phyloP scores from a whole-genome alignment of 2,797 vertebrate species.

The Anolis apletophallus region DNA sequence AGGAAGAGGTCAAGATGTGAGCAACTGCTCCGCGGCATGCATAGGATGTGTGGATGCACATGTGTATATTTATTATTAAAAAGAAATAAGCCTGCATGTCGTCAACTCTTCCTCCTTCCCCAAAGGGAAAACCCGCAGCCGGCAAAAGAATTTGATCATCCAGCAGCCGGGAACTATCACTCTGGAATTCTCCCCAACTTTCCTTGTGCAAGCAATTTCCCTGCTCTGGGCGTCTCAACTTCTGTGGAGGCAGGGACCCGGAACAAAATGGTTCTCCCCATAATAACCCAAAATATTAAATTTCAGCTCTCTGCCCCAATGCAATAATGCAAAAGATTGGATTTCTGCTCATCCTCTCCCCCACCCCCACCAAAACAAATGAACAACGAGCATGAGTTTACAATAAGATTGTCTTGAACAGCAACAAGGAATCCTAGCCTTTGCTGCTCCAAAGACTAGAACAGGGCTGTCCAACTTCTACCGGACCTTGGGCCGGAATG shows the following conservation, averaged over 20 bases:
- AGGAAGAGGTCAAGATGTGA: not conserved
- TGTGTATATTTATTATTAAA: not conserved
- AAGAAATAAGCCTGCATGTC: not conserved
- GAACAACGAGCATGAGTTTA: conserved; percentile 67
- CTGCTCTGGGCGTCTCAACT: conserved; percentile 44
- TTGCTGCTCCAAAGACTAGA: not conserved
- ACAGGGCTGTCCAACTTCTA: no score
- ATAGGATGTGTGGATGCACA: no score
- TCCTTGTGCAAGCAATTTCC: conserved; percentile 37
- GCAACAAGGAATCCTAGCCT: not conserved
- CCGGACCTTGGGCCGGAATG: no score
- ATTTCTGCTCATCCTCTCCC: not conserved
- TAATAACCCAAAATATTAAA: conserved; percentile 53
- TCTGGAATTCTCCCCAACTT: conserved; percentile 48
- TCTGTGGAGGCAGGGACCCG: conserved; percentile 55
- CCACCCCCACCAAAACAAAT: not conserved
- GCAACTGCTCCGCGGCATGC: not conserved
- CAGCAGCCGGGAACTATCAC: conserved; percentile 45
- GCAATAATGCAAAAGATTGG: not conserved
- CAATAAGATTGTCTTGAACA: conserved; percentile 60
- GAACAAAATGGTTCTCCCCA: conserved; percentile 46
- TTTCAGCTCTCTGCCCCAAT: conserved; percentile 20
- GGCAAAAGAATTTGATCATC: conserved; percentile 59
- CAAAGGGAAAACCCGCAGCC: conserved; percentile 1
- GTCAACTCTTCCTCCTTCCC: conserved; percentile 49